phyloP scores from a whole-genome alignment of 1,140 invertebrate genomes.

The Leptoteleia sp. region DNA sequence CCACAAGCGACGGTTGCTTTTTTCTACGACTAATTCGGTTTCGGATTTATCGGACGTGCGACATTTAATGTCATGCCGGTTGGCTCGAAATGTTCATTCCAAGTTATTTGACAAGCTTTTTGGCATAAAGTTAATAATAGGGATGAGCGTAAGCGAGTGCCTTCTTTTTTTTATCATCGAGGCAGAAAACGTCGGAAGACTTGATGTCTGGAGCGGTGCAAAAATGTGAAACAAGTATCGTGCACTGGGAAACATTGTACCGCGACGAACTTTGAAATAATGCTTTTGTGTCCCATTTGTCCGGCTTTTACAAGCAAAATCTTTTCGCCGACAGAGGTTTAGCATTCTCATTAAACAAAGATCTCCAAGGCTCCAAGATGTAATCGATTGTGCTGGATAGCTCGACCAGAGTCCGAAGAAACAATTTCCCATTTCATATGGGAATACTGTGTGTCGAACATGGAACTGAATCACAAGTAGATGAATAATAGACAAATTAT shows the following conservation, averaged over 20 bases:
- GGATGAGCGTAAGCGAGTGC: background rate
- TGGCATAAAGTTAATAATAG: slow-evolving; percentile 5
- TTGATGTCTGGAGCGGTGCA: slow-evolving; percentile 1
- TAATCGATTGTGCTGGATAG: slow-evolving; percentile 21
- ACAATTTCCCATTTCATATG: slow-evolving; percentile 23
- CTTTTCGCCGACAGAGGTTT: slow-evolving; percentile 39
- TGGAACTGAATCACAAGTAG: slow-evolving; percentile 4
- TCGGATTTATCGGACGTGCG: slow-evolving; percentile 31
- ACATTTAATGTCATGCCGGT: slow-evolving; percentile 5
- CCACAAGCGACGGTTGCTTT: slow-evolving; percentile 14
- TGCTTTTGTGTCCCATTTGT: slow-evolving; percentile 33
- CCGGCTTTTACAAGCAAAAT: slow-evolving; percentile 48
- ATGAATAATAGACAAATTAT: slow-evolving; percentile 17
- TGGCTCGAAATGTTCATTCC: background rate
- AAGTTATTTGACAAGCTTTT: slow-evolving; percentile 32
- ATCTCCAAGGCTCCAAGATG: slow-evolving; percentile 16
- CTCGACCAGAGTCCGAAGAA: slow-evolving; percentile 10
- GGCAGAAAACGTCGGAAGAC: slow-evolving; percentile 2
- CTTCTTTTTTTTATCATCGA: slow-evolving; percentile 7
- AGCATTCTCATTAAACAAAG: slow-evolving; percentile 41
- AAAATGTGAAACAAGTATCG: slow-evolving; percentile 42
- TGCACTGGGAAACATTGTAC: slow-evolving; percentile 6
- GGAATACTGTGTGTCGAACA: slow-evolving; percentile 5
- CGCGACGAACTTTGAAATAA: slow-evolving; percentile 43
- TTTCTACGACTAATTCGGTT: slow-evolving; percentile 33